Percentiles rank a stretch among this genome's conserved stretches.
These are phyloP conservation scores for Listrodromus nycthemerus DNA, from an alignment of 2,888 invertebrate genomes.

Conservation along the genomic window DNA sequence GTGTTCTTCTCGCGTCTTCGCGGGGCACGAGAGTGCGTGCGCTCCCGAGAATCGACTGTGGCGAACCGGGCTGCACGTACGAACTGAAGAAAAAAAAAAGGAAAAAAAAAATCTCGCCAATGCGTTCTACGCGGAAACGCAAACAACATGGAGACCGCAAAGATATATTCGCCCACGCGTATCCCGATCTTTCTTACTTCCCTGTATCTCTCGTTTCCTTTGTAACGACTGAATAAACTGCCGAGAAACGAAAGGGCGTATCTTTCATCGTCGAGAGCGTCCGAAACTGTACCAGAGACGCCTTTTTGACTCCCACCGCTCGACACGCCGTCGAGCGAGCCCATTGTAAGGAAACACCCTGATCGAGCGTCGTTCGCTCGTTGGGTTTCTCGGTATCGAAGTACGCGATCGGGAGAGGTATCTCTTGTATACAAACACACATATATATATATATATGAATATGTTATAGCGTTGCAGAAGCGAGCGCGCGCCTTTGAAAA, in stretches of 20 bases:
- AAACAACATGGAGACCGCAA: constrained; percentile 31
- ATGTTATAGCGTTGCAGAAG: constrained; percentile 27
- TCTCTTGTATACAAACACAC: constrained; percentile 39
- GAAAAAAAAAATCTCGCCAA: constrained; percentile 23
- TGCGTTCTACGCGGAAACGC: constrained; percentile 50
- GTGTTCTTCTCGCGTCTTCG: constrained; percentile 32
- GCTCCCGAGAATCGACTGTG: constrained; percentile 38
- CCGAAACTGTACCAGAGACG: too few relatives aligned
- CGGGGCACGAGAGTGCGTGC: constrained; percentile 47
- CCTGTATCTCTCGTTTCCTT: constrained; percentile 32
- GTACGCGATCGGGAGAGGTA: constrained; percentile 49
- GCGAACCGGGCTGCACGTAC: constrained; percentile 39
- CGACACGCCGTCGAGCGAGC: not conserved
- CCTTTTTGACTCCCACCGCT: not conserved
- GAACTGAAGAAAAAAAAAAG: constrained; percentile 20
- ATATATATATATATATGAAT: not conserved
- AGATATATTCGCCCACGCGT: constrained; percentile 64
- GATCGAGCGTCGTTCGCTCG: constrained; percentile 52
- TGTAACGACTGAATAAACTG: not conserved
- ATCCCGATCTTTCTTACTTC: constrained; percentile 41
- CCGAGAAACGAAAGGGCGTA: too few relatives aligned
- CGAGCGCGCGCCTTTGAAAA: not conserved
- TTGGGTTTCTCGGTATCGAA: constrained; percentile 60
- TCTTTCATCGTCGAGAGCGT: too few relatives aligned
- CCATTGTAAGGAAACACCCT: constrained; percentile 55